Conservation (phyloP, 1,140 invertebrate species). For the Drosophila pachea region DNA sequence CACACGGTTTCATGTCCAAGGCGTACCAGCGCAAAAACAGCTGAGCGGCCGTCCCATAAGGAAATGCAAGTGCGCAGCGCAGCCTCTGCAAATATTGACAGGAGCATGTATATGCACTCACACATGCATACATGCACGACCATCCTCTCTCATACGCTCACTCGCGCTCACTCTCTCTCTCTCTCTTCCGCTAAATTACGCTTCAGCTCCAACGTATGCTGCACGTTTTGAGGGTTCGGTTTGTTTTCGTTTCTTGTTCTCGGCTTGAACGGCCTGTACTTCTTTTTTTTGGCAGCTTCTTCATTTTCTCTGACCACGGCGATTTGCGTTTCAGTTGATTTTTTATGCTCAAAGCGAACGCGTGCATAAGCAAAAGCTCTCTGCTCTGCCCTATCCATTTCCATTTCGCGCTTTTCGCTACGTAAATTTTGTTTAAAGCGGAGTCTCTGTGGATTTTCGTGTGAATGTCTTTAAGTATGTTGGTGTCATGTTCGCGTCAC, state of each 20-base stretch:
- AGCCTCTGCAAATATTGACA: slow-evolving; percentile 56
- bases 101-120: slow-evolving; percentile 7
- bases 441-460: slow-evolving; percentile 23
- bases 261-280: slow-evolving; percentile 11
- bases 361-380: slow-evolving; percentile 49
- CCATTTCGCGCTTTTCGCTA: slow-evolving; percentile 17
- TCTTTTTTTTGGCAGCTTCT: slow-evolving; percentile 59
- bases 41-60: slow-evolving; percentile 43
- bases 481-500: background rate
- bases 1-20: slow-evolving; percentile 48
- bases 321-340: slow-evolving; percentile 71
- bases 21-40: slow-evolving; percentile 46
- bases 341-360: slow-evolving; percentile 63
- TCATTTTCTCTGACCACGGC: slow-evolving; percentile 54
- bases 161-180: background rate
- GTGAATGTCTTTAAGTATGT: slow-evolving; percentile 31
- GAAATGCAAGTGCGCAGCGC: slow-evolving; percentile 66
- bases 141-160: background rate
- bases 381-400: slow-evolving; percentile 26
- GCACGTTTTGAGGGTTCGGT: slow-evolving; percentile 38
- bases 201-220: slow-evolving; percentile 20
- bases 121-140: background rate
- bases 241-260: slow-evolving; percentile 35
- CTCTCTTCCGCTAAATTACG: slow-evolving; percentile 8
- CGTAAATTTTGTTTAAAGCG: slow-evolving; percentile 27